Conservation (phyloP, 2,797 vertebrate species). For the Tarsius wallacei region DNA sequence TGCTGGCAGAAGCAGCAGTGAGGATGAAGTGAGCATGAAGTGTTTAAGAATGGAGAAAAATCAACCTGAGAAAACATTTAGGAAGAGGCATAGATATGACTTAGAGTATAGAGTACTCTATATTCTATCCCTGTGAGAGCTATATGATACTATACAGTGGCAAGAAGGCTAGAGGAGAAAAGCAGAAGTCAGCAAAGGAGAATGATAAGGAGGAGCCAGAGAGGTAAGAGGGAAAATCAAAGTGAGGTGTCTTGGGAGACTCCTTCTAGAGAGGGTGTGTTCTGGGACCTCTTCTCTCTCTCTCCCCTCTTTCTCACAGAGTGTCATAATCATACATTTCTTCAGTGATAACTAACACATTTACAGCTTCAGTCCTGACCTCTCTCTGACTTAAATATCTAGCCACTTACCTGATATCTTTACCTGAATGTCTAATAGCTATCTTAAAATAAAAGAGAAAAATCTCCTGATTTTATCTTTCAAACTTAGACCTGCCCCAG, state of each 20-base stretch:
- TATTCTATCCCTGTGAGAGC: neutral
- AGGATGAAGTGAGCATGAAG: neutral
- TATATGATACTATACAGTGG: neutral
- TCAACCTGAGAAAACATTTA: neutral
- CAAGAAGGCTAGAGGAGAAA: neutral
- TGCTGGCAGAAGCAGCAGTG: too few relatives aligned
- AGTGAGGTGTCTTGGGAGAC: neutral
- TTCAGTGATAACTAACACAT: neutral
- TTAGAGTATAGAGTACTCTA: neutral
- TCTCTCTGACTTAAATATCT: neutral
- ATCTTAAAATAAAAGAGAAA: conserved; percentile 44
- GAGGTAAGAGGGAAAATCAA: neutral
- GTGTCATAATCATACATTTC: neutral
- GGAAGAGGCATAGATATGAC: neutral
- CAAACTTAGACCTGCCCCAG: neutral
- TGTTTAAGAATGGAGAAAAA: conserved; percentile 45
- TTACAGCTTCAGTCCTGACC: neutral
- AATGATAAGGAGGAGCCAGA: neutral
- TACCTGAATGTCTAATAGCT: neutral
- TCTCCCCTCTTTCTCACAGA: neutral
- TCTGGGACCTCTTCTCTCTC: neutral
- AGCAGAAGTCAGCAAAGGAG: neutral
- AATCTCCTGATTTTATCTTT: conserved; percentile 24
- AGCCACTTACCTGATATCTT: neutral
- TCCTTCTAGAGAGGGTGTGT: neutral